Base-by-base conservation (phyloP, 2,888 invertebrate species). In the Mythimna impura region DNA sequence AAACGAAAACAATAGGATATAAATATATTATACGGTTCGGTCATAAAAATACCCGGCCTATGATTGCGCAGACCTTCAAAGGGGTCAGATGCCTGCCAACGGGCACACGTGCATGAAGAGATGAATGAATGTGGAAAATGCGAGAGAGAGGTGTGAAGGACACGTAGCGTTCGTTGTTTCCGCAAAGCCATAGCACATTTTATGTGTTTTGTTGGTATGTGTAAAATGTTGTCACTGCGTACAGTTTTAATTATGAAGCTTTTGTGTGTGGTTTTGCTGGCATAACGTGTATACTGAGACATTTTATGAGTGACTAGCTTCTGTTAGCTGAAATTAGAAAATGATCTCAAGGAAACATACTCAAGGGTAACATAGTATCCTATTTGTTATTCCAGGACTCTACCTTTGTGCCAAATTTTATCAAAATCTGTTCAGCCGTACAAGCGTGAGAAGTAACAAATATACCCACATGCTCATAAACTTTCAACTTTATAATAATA, bases 41-140 rank as follows among this genome's bases (percentile, higher is more conserved):
- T 40, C 30, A 66, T 30, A 55, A 50, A 73, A 57, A 50, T 60
- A n/a, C 54, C 40, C 0, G 17, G 3, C 7, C 55, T 5, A 34
- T 71, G 30, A 43, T 52, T 55, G 25, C 47, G 3, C 12, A 40
- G 58, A 30, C 66, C 55, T 81, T 76, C 57, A 55, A 66, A 66
- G 22, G 14, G 30, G 57, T 57, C 78, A 71, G 25, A 25, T 34
- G 17, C 55, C 30, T 64, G 22, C 25, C 62, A n/a, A 17, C n/a
- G 12, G 55, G 14, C 43, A 70, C 30, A 57, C 66, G 60, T 54
- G 71, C 66, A 34, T 64, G 22, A 57, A 70, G 64, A 57, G 36
- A 57, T 81, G 55, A 76, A 72, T 72, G 81, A 34, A 80, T 65
- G 63, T 61, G n/a, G 52, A 81, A 65, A 77, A 72, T 81, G 25